Percentiles rank a stretch among this genome's conserved stretches.
phyloP scores from a whole-genome alignment of 2,113 vertebrate genomes.

The Formicarius rufipectus region DNA sequence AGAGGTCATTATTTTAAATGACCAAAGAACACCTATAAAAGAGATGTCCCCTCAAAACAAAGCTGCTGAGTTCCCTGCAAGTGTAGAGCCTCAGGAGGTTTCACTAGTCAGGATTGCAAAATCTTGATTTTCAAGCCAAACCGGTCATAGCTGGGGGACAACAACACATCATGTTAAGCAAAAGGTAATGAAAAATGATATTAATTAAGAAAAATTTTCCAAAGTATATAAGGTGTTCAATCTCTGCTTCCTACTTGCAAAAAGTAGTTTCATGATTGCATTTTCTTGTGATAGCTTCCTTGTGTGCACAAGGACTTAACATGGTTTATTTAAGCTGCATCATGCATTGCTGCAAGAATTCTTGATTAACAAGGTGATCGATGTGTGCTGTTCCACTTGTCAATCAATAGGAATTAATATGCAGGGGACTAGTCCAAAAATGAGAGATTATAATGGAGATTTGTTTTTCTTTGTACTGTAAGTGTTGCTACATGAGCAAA shows the following conservation, averaged over 20 bases:
- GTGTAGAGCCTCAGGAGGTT: neutral
- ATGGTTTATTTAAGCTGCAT: slow-evolving; percentile 35
- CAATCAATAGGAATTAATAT: slow-evolving; percentile 33
- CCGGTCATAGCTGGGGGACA: neutral
- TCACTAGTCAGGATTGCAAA: neutral
- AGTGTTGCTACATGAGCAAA: neutral
- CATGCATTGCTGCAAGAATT: slow-evolving; percentile 19
- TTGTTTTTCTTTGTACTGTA: neutral
- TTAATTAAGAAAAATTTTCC: neutral
- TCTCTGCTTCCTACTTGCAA: slow-evolving; percentile 33
- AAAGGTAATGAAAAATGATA: neutral
- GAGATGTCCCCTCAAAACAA: neutral
- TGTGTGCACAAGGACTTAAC: slow-evolving; percentile 55
- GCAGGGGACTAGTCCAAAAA: neutral
- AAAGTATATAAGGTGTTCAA: neutral
- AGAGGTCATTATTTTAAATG: neutral
- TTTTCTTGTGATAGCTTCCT: slow-evolving; percentile 56
- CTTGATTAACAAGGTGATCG: slow-evolving; percentile 42
- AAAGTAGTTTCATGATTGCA: slow-evolving; percentile 35
- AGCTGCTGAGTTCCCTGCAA: neutral
- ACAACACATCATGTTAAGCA: neutral
- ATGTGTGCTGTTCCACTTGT: slow-evolving; percentile 33
- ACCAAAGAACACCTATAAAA: neutral
- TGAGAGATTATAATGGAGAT: neutral
- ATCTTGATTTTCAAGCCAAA: slow-evolving; percentile 52